Evolutionary conservation across 2,113 vertebrate species (phyloP).

Genomic region (Lepus americanus): DNA sequence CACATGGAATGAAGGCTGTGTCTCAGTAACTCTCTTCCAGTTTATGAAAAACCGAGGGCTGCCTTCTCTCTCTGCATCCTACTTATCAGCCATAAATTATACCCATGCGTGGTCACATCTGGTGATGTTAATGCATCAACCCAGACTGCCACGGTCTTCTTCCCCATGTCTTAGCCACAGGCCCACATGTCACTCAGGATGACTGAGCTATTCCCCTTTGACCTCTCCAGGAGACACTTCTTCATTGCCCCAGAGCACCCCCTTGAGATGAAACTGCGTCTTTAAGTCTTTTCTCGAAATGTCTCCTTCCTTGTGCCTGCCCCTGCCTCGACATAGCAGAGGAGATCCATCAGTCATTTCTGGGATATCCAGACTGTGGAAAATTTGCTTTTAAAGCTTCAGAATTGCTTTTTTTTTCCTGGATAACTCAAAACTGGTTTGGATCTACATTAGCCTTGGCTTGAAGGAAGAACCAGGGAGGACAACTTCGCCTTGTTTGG

Average conservation of each 20-base stretch:
- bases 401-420: neutral
- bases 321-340: neutral
- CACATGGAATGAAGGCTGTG: neutral
- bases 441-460: slow-evolving; percentile 48
- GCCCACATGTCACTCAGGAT: neutral
- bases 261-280: neutral
- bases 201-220: neutral
- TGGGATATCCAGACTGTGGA: slow-evolving; percentile 29
- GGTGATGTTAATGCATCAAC: neutral
- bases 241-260: neutral
- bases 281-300: neutral
- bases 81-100: neutral
- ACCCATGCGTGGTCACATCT: neutral
- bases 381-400: slow-evolving; percentile 65
- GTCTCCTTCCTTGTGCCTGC: neutral
- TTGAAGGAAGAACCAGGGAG: neutral
- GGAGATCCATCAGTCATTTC: slow-evolving; percentile 49
- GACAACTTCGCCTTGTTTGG: slow-evolving; percentile 53
- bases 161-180: neutral
- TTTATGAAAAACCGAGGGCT: neutral
- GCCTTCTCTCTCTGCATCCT: neutral
- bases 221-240: neutral
- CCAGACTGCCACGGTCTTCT: neutral
- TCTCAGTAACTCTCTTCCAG: neutral
- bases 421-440: slow-evolving; percentile 67